Evolutionary conservation across 2,113 vertebrate species (phyloP), one percentile per base, ranked within the genome.

Genomic region (Cephalopholis sonnerati): DNA sequence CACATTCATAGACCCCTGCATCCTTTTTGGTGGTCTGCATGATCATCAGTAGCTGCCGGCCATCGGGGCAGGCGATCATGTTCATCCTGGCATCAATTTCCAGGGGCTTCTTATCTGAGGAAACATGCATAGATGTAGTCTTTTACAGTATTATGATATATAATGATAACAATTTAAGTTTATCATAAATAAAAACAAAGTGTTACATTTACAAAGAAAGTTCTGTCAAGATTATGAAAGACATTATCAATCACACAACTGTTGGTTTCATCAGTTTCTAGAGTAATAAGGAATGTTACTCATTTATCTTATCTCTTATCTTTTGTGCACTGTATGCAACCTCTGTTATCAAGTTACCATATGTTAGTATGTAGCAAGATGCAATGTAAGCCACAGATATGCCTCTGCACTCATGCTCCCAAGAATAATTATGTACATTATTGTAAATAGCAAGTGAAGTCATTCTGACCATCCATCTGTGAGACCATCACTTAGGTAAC

Each of bases 1-100:
- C 96, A 79, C 98, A 99, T 87, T 99, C 98, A 0, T 99, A 99
- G 10, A 99, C 94, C 15, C 98, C 98, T 0, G 97, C 96, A 0
- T 99, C 98, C 80, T 97, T 96, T 92, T 96, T 97, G 88, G 96
- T 96, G 5, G 95, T 97, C 84, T 96, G 97, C 93, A 97, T 84
- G 22, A 99, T 97, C 94, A 97, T 98, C 81, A 99, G 96, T 81
- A 99, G 95, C 94, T 99, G 98, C 7, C 98, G 93, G 1, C 98
- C 98, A 0, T 99, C 98, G 44, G 98, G 97, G 79, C 97, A 99
- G 81, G 98, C 97, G 12, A 97, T 88, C 7, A 97, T 94, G 6
- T 96, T 96, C 94, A 99, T 96, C 0, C 94, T 93, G 0, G 93
- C 91, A 80, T 98, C 97, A 0, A 96, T 95, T 76, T 93, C 94